Base-by-base conservation (phyloP, 23 tunicate species). In the Styela plicata region DNA sequence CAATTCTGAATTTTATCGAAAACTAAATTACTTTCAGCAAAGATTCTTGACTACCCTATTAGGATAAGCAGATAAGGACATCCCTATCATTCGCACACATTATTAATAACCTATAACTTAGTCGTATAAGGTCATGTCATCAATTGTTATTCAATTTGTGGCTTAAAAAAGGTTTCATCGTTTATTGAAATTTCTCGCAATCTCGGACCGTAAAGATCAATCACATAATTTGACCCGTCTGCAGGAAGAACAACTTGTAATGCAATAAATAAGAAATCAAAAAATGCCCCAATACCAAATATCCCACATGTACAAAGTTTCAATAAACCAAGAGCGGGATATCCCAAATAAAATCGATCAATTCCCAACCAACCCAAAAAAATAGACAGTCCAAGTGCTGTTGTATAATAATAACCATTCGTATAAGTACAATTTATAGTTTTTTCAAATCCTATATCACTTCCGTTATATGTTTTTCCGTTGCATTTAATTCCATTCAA, bases 321-420 rank as follows among this genome's bases (percentile, higher is more conserved):
- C 26, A 93, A 24, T 24, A 93, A 69, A 22, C 93, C 98, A 74
- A 93, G 69, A 5, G 98, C 98, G 33, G 98, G 98, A 61, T 93
- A 93, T 5, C 98, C 98, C 26, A 93, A 80, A 70, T 93, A 93
- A 88, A 88, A 93, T 25, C 95, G 74, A 69, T 93, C 98, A 30
- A 93, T 70, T 5, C 98, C 98, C 2, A 93, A 80, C 98, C 98
- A 93, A 0, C 98, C 98, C 25, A 93, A 77, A 85, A 93, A 93
- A 32, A 93, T 52, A 2, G 98, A 93, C 27, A 93, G 85, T 24
- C 74, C 80, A 76, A 93, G 91, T 21, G 98, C 98, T 21, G 78
- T 64, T 19, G 52, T 74, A 65, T 93, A 93, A 24, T 68, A 78
- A 85, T 88, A 88, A 3, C 98, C 98, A 74, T 93, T 93, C 17